phyloP scores from a whole-genome alignment of 2,113 vertebrate species.

The Rhynchomys soricoides region DNA sequence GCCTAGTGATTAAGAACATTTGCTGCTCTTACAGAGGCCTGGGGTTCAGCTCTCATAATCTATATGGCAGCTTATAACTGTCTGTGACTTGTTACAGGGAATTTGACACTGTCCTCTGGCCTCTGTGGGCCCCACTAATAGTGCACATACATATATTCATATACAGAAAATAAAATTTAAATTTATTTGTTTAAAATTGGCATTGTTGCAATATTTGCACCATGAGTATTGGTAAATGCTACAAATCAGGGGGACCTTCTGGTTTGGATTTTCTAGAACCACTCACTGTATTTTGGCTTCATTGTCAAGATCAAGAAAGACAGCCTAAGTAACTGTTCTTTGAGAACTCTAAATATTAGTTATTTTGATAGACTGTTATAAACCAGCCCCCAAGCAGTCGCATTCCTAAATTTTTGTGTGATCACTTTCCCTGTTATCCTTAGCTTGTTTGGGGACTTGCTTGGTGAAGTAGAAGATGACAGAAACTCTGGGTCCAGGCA shows the following conservation, averaged over 20 bases:
- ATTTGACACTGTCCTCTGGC: neutral
- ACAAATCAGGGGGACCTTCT: neutral
- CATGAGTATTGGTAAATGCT: neutral
- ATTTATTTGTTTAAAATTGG: neutral
- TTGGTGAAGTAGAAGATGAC: neutral
- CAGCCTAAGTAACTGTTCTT: neutral
- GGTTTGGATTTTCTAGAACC: neutral
- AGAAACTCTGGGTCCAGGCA: neutral
- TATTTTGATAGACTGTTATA: neutral
- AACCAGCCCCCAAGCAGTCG: neutral
- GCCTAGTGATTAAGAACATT: neutral
- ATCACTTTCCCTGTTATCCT: neutral
- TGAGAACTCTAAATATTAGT: slow-evolving; percentile 20
- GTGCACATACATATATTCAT: neutral
- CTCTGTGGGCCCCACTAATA: neutral
- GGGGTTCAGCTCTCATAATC: neutral
- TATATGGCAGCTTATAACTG: neutral
- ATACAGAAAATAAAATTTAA: neutral
- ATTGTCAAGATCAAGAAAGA: neutral
- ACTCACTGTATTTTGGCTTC: neutral
- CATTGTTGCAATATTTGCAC: neutral
- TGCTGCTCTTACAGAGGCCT: neutral
- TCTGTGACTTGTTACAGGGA: neutral
- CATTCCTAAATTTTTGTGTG: neutral
- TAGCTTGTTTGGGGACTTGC: neutral